A percentile compares a stretch with the other conserved stretches of the same genome.
Evolutionary conservation across 2,888 invertebrate species (phyloP).

Genomic region (Argynnis bischoffii): DNA sequence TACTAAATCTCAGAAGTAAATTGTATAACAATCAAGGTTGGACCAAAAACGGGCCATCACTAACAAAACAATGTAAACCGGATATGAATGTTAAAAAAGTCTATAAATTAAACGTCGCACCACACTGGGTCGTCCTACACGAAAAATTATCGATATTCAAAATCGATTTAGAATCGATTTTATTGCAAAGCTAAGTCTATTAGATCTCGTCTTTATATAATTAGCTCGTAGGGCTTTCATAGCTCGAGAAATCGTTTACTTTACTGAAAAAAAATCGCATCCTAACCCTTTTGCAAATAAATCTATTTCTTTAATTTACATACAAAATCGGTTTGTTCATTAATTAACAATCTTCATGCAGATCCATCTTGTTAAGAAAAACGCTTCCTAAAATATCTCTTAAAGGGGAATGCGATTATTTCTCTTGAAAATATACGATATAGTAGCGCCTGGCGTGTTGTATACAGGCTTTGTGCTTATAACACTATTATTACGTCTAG

Average conservation of each 20-base stretch:
- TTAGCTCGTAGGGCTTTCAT: conserved; percentile 1
- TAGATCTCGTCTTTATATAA: conserved; percentile 6
- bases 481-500: conserved; percentile 22
- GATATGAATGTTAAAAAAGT: conserved; percentile 15
- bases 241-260: conserved; percentile 2
- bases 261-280: conserved; percentile 17
- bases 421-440: neutral
- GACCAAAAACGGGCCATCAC: neutral
- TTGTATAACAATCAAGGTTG: no score
- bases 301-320: conserved; percentile 10
- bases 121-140: conserved; percentile 30
- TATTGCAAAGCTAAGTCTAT: conserved; percentile 21
- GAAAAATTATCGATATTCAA: conserved; percentile 20
- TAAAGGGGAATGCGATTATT: neutral
- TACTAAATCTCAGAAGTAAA: no score
- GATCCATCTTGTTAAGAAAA: no score
- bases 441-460: neutral
- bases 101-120: conserved; percentile 28
- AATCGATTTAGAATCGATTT: conserved; percentile 31
- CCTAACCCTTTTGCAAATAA: neutral
- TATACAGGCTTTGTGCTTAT: conserved; percentile 21
- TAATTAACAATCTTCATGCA: neutral
- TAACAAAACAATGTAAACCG: conserved; percentile 13
- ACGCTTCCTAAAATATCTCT: neutral
- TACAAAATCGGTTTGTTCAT: conserved; percentile 1